A percentile compares a stretch with the other conserved stretches of the same genome.
Conservation (phyloP, 2,797 vertebrate species). For the Gallirallus australis region DNA sequence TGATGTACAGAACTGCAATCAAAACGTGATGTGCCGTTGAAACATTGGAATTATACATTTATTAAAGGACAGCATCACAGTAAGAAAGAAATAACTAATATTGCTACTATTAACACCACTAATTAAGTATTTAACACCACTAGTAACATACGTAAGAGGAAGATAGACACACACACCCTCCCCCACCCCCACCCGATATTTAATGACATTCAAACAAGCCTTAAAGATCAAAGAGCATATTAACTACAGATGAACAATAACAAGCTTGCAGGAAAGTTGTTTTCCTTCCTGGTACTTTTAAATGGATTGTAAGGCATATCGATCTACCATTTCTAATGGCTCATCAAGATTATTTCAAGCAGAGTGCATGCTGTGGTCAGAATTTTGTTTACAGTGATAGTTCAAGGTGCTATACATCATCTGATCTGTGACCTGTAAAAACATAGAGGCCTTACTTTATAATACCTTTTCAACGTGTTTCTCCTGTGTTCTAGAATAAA, state of each 20-base stretch:
- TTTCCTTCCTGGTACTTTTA: conserved; percentile 29
- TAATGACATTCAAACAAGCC: not conserved
- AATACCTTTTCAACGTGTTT: not conserved
- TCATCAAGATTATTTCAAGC: conserved; percentile 52
- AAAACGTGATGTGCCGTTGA: not conserved
- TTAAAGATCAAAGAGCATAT: not conserved
- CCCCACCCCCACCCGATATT: not conserved
- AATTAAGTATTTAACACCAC: not conserved
- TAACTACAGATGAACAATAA: not conserved
- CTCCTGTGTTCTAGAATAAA: not conserved
- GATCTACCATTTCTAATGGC: conserved; percentile 1
- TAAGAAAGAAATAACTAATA: not conserved
- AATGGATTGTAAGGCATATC: not conserved
- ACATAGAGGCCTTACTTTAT: not conserved
- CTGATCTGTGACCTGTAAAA: not conserved
- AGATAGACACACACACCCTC: not conserved
- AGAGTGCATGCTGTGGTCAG: not conserved
- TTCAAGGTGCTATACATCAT: not conserved
- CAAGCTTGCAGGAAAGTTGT: not conserved
- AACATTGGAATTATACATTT: not conserved
- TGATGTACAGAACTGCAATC: not conserved
- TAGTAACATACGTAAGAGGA: not conserved
- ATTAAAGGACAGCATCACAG: not conserved
- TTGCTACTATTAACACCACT: not conserved
- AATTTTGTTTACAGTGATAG: not conserved